These are phyloP conservation scores for Podilymbus podiceps DNA, from an alignment of 2,113 vertebrate species.

Conservation along the genomic window DNA sequence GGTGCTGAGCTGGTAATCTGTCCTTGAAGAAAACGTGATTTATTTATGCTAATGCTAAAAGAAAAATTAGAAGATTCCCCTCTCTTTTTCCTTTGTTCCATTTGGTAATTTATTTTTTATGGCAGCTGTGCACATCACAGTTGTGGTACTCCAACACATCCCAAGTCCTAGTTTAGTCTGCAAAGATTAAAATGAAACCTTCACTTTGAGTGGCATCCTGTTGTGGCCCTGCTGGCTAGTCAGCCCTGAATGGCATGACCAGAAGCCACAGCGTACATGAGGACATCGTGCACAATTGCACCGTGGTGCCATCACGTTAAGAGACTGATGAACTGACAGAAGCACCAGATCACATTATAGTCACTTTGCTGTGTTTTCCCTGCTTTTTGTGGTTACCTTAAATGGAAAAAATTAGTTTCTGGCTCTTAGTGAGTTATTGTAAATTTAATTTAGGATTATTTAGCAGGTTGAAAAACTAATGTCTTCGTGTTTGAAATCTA, in stretches of 20 bases:
- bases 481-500: background rate
- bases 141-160: background rate
- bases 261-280: background rate
- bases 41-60: background rate
- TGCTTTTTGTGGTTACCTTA: background rate
- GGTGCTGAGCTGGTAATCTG: background rate
- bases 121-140: background rate
- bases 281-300: fast-evolving
- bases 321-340: too few species aligned
- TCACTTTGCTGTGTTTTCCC: background rate
- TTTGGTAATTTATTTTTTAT: background rate
- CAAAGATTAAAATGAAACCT: background rate
- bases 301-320: fast-evolving
- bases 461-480: background rate
- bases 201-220: background rate
- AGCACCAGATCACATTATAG: background rate
- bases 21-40: background rate
- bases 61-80: background rate
- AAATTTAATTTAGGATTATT: background rate
- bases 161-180: background rate
- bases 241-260: background rate
- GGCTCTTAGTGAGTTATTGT: background rate
- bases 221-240: background rate
- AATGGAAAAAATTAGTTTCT: background rate
- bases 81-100: background rate